Percentiles rank a stretch among this genome's conserved stretches.
These are phyloP conservation scores for Terebella lapidaria DNA, from an alignment of 2,888 invertebrate genomes.

Conservation along the genomic window DNA sequence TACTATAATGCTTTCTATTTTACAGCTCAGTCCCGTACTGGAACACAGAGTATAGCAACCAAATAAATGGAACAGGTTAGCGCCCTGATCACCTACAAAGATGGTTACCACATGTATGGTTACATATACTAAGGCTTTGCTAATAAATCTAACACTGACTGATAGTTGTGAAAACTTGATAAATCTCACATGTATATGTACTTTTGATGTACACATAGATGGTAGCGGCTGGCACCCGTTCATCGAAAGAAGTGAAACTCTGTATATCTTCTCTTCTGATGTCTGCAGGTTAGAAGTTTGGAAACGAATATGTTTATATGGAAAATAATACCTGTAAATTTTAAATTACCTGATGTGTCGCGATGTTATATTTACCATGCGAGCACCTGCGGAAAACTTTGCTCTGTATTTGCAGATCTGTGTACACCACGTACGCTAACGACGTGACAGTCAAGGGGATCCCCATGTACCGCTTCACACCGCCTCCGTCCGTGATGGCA, in stretches of 20 bases:
- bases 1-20: no score
- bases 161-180: no score
- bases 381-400: no score
- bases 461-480: constrained; percentile 21
- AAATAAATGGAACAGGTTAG: constrained; percentile 36
- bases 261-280: constrained; percentile 35
- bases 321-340: neutral
- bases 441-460: constrained; percentile 17
- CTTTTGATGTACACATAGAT: no score
- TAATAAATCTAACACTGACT: no score
- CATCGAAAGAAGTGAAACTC: constrained; percentile 21
- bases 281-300: constrained; percentile 31
- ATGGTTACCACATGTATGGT: neutral
- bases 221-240: constrained; percentile 32
- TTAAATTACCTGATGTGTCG: no score
- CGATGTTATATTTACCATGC: no score
- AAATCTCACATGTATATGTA: no score
- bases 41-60: constrained; percentile 28
- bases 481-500: constrained; percentile 25
- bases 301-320: neutral
- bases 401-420: constrained; percentile 25
- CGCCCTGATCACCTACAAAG: neutral
- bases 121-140: neutral
- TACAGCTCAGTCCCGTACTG: constrained; percentile 26
- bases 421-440: constrained; percentile 19